A percentile compares a stretch with the other conserved stretches of the same genome.
These are phyloP conservation scores for Sebastes elongatus DNA, from an alignment of 2,797 vertebrate species.

Conservation along the genomic window DNA sequence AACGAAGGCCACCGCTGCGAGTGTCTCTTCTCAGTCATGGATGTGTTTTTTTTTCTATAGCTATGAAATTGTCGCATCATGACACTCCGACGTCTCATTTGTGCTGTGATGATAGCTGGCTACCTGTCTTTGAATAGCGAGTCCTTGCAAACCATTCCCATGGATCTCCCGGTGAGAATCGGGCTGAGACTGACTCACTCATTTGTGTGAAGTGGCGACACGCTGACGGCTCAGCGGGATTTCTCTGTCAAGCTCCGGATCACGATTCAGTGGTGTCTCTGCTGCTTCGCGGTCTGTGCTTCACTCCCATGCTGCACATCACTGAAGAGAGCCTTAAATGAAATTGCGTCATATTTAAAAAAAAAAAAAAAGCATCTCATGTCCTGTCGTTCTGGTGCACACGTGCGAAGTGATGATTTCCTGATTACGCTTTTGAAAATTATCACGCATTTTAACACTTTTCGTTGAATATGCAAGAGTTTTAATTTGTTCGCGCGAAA, in stretches of 20 bases:
- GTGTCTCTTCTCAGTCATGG: not conserved
- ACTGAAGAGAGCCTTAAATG: conserved; percentile 14
- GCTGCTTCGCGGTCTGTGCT: conserved; percentile 27
- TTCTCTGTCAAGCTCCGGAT: conserved; percentile 39
- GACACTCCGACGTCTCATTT: conserved; percentile 16
- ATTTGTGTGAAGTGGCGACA: conserved; percentile 64
- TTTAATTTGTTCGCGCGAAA: not conserved
- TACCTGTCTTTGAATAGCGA: conserved; percentile 41
- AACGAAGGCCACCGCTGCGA: conserved; percentile 11
- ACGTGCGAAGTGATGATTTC: not conserved
- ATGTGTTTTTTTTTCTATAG: not conserved
- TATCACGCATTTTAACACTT: conserved; percentile 7
- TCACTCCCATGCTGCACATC: not conserved
- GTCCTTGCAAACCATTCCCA: conserved; percentile 21
- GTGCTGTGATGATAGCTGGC: conserved; percentile 1
- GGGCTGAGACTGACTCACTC: conserved; percentile 41
- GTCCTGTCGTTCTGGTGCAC: not conserved
- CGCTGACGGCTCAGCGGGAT: conserved; percentile 51
- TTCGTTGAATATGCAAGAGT: conserved; percentile 9
- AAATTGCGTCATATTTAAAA: conserved; percentile 7
- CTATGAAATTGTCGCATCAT: not conserved
- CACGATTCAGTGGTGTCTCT: conserved; percentile 32
- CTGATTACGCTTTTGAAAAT: conserved; percentile 33
- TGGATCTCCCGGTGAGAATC: conserved; percentile 46
- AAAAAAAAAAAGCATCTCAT: not conserved